Evolutionary conservation across 2,888 invertebrate genomes (phyloP), one percentile per base, ranked within the genome.

Genomic region (Mythimna vitellina): DNA sequence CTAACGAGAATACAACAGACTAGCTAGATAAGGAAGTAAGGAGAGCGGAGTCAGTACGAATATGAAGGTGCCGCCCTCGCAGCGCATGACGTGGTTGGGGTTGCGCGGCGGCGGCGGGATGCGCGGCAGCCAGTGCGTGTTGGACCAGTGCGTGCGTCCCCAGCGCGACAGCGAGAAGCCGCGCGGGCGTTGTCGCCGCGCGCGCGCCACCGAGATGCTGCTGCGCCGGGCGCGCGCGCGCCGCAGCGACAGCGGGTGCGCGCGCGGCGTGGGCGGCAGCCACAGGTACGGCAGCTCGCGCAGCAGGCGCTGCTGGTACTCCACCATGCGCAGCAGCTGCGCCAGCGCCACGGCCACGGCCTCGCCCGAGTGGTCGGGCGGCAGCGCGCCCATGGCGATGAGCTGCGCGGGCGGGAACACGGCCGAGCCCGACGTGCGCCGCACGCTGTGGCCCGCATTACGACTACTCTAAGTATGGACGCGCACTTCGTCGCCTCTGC

Each of bases 121-220:
- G 46, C 17, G 46, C 46, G 46, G 17, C 78, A 68, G 67, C 76
- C 64, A 80, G 22, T 38, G 22, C 38, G 70, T 70, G 77, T 25
- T 6, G 12, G 12, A 22, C 57, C 29, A 29, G 58, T 73, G 8
- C 46, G 17, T 0, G 17, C 46, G 60, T 7, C 3, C 12, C 38
- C 38, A 38, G 14, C 12, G 14, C 42, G 3, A 1, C 46, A 4
- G 5, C 46, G 46, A 17, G 0, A 0, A 0, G 7, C 12, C 0
- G 14, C 14, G 42, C 42, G 5, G 4, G 81, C 92, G 35, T 91
- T 81, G 22, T 85, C 89, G 61, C 91, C 92, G 89, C 90, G 89
- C 84, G 91, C 90, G 8, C 46, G 46, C 17, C 5, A 6, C 22
- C 22, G 22, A 1, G 17, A 10, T 0, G 17, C 12, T 42, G 14